Evolutionary conservation across 2,113 vertebrate genomes (phyloP), one percentile per base, ranked within the genome.

Genomic region (Ceratotherium simum): DNA sequence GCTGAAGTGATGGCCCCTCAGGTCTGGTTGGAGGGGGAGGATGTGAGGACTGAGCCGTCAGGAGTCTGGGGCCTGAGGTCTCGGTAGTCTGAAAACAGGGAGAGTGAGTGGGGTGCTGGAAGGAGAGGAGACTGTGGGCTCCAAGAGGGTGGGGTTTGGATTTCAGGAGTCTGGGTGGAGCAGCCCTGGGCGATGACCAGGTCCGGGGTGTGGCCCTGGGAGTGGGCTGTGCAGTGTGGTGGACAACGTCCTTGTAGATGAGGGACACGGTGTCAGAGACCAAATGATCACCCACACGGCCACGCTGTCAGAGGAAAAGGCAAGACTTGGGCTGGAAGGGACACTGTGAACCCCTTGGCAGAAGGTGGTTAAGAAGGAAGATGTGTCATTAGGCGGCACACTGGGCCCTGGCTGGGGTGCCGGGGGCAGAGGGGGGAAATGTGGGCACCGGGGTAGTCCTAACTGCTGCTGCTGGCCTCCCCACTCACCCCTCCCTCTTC

Each of bases 181-280:
- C 58, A 31, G 20, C 21, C 70, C 62, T 69, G 64, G 64, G 33
- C 48, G 56, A n/a, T 83, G 62, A 42, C 56, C 70, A 48, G 54
- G 65, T 3, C 67, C 11, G 56, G 46, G 60, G 67, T 18, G 5
- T 58, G 48, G 39, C 69, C 87, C 67, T 48, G 67, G 69, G 67
- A 12, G 16, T 3, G 31, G 23, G 46, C 20, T 23, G 20, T 72
- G 51, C 31, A 60, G n/a, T 9, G 7, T 1, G 0, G 14, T 1
- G 31, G 58, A n/a, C 9, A 82, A 56, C 48, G 58, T 70, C 69
- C 67, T 46, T 65, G 51, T n/a, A 79, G 39, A 27, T 72, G 23
- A 67, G 65, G 25, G 54, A 36, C 51, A 67, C 6, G 4, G 31
- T 51, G 36, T 65, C 58, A 39, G 90, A 90, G 60, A 14, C 51